These are phyloP conservation scores for Xanthia togata DNA, from an alignment of 2,888 invertebrate species.

Conservation along the genomic window DNA sequence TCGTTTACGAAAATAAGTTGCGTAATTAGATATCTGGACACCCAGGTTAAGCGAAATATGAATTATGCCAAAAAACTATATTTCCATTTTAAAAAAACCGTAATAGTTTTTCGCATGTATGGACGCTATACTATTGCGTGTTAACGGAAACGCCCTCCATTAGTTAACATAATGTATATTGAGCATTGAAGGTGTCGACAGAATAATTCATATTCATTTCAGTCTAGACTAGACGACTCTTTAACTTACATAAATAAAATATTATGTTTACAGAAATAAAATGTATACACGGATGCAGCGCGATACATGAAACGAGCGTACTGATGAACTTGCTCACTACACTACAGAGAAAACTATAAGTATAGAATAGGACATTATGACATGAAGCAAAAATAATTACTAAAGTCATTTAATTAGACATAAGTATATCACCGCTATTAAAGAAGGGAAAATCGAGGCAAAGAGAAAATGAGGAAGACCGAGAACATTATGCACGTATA, in stretches of 20 bases:
- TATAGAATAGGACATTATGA: neutral
- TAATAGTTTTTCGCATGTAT: too few species aligned
- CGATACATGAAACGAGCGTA: neutral
- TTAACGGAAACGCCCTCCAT: too few species aligned
- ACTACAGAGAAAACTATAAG: neutral
- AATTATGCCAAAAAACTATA: too few species aligned
- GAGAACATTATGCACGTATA: neutral
- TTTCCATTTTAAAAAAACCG: too few species aligned
- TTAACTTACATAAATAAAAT: conserved; percentile 26
- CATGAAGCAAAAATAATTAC: neutral
- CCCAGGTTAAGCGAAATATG: too few species aligned
- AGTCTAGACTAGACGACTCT: conserved; percentile 21
- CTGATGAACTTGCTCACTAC: neutral
- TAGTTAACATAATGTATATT: neutral
- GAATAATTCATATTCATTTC: conserved; percentile 18
- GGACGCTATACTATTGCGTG: too few species aligned
- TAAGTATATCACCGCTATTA: neutral
- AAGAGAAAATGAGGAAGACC: neutral
- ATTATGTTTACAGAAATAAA: neutral
- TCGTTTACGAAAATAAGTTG: too few species aligned
- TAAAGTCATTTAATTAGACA: neutral
- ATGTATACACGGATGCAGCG: neutral
- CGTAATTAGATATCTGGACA: too few species aligned
- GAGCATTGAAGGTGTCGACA: neutral
- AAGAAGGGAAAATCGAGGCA: neutral